Evolutionary conservation across 1,140 invertebrate species (phyloP).

Genomic region (Thaumatotibia leucotreta): DNA sequence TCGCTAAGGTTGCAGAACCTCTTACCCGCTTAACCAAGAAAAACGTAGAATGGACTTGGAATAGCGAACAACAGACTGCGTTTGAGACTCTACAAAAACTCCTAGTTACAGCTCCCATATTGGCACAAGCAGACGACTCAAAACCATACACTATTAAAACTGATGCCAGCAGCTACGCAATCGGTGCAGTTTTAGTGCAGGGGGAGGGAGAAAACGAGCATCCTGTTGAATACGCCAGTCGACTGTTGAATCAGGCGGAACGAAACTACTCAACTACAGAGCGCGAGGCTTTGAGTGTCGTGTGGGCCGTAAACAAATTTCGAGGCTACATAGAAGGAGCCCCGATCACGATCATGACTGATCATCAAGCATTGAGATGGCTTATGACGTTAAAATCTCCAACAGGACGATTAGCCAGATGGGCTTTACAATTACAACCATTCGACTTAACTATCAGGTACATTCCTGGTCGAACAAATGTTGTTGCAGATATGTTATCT

Average conservation of each 20-base stretch:
- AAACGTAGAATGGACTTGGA: constrained; percentile 28
- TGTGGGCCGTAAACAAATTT: constrained; percentile 64
- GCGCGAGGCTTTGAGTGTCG: constrained; percentile 64
- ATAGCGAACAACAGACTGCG: constrained; percentile 31
- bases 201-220: constrained; percentile 35
- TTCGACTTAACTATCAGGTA: constrained; percentile 34
- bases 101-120: constrained; percentile 51
- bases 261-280: constrained; percentile 46
- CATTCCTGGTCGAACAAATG: constrained; percentile 36
- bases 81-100: constrained; percentile 56
- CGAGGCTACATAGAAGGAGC: constrained; percentile 46
- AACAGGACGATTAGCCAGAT: constrained; percentile 39
- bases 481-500: constrained; percentile 39
- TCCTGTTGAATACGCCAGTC: constrained; percentile 43
- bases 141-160: constrained; percentile 54
- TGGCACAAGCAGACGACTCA: constrained; percentile 51
- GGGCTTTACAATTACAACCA: constrained; percentile 39
- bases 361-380: constrained; percentile 72
- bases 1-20: constrained; percentile 40
- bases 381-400: constrained; percentile 61
- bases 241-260: constrained; percentile 33
- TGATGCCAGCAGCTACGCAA: constrained; percentile 49
- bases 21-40: constrained; percentile 36
- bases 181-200: constrained; percentile 49
- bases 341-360: constrained; percentile 46